These are phyloP conservation scores for Protobothrops flavoviridis DNA, from an alignment of 2,113 vertebrate species.

Conservation along the genomic window DNA sequence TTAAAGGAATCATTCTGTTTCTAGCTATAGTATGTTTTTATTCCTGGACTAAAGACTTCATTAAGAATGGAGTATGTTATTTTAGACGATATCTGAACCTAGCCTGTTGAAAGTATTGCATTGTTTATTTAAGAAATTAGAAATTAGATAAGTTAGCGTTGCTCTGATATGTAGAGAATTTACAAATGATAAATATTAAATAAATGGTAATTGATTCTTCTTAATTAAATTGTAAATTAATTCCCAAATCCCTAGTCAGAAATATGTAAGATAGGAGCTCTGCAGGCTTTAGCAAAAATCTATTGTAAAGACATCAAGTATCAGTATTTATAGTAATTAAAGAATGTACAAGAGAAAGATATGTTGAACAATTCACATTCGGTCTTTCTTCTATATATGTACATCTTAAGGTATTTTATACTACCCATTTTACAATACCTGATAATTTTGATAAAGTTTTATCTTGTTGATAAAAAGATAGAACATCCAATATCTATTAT, in stretches of 20 bases:
- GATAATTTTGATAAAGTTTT: neutral
- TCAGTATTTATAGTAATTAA: conserved; percentile 42
- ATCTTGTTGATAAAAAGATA: neutral
- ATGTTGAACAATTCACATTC: conserved; percentile 26
- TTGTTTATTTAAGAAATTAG: neutral
- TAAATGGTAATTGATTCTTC: conserved; percentile 33
- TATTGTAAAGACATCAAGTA: conserved; percentile 40
- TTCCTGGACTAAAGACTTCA: neutral
- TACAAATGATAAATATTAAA: conserved; percentile 6
- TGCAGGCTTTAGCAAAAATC: conserved; percentile 42
- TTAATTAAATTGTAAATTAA: conserved; percentile 30
- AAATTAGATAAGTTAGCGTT: neutral
- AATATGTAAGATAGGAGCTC: conserved; percentile 12
- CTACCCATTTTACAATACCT: neutral
- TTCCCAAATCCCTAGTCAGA: conserved; percentile 28
- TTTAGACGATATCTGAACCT: neutral
- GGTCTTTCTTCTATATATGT: neutral
- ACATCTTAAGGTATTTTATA: neutral
- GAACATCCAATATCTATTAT: neutral
- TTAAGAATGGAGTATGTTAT: neutral
- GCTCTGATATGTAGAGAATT: neutral
- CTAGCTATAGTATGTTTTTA: neutral
- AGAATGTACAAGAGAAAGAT: conserved; percentile 24
- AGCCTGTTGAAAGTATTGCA: neutral
- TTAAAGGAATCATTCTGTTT: neutral